Conservation (phyloP, 1,140 invertebrate species). For the Cotesia chilonis region DNA sequence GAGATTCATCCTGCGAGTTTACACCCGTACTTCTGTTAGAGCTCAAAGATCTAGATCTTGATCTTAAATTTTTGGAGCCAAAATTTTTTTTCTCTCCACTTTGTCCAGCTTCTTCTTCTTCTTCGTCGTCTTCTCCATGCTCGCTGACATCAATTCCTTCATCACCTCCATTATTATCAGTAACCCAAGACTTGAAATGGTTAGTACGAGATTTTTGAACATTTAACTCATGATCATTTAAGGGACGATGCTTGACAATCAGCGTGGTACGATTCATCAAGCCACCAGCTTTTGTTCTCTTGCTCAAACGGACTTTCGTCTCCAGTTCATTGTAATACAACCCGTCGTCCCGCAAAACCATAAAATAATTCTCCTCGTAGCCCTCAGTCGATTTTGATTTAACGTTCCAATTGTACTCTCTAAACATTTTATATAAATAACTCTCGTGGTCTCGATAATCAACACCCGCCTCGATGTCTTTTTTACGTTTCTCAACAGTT, state of each 20-base stretch:
- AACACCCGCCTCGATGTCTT: slow-evolving; percentile 79
- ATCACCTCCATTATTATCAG: slow-evolving; percentile 76
- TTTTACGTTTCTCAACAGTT: slow-evolving; percentile 86
- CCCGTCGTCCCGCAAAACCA: slow-evolving; percentile 89
- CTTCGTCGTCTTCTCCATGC: slow-evolving; percentile 53
- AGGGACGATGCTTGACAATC: slow-evolving; percentile 88
- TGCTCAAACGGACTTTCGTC: slow-evolving; percentile 91
- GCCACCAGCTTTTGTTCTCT: slow-evolving; percentile 80
- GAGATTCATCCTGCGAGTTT: no score
- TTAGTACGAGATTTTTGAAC: slow-evolving; percentile 87
- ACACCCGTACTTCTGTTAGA: no score
- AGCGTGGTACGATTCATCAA: slow-evolving; percentile 82
- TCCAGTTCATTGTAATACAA: slow-evolving; percentile 98
- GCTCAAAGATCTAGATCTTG: no score
- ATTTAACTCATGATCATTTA: slow-evolving; percentile 85
- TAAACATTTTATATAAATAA: slow-evolving; percentile 94
- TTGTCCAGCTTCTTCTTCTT: slow-evolving; percentile 50
- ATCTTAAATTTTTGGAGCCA: no score
- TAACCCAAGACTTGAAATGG: slow-evolving; percentile 87
- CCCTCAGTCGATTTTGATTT: slow-evolving; percentile 97
- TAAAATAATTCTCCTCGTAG: slow-evolving; percentile 98
- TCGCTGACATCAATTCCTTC: slow-evolving; percentile 42
- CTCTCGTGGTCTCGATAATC: slow-evolving; percentile 91
- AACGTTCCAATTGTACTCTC: slow-evolving; percentile 98
- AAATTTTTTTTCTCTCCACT: slow-evolving; percentile 36